phyloP scores from a whole-genome alignment of 2,113 vertebrate species.

The Amphiprion ocellaris region DNA sequence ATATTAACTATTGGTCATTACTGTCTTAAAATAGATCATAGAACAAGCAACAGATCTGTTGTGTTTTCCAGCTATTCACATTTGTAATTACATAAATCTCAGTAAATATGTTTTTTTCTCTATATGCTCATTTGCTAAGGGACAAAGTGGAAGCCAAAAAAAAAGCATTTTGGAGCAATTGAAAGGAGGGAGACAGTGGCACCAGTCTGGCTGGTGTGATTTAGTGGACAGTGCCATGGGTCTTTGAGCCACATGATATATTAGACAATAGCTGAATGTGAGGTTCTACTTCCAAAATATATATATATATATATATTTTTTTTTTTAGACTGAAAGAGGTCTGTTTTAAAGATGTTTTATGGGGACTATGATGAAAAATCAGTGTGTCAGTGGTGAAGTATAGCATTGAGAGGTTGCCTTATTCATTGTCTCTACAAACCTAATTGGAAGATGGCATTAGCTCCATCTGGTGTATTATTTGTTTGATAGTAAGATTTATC shows the following conservation, averaged over 20 bases:
- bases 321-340: background rate
- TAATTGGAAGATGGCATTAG: background rate
- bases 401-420: background rate
- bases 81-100: background rate
- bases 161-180: background rate
- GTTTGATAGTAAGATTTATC: background rate
- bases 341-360: background rate
- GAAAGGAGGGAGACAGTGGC: conserved; percentile 8
- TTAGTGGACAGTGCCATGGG: conserved; percentile 11
- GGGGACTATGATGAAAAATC: background rate
- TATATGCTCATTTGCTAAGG: background rate
- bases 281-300: background rate
- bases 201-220: conserved; percentile 29
- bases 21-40: background rate
- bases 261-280: conserved; percentile 2
- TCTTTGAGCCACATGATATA: conserved; percentile 35
- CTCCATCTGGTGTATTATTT: background rate
- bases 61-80: too few species aligned
- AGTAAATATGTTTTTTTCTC: background rate
- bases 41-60: background rate
- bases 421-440: background rate
- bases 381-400: background rate
- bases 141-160: background rate
- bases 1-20: too few species aligned
- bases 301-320: too few species aligned